Evolutionary conservation across 1,140 invertebrate genomes (phyloP).

Genomic region (Pseudomyrmex concolor): DNA sequence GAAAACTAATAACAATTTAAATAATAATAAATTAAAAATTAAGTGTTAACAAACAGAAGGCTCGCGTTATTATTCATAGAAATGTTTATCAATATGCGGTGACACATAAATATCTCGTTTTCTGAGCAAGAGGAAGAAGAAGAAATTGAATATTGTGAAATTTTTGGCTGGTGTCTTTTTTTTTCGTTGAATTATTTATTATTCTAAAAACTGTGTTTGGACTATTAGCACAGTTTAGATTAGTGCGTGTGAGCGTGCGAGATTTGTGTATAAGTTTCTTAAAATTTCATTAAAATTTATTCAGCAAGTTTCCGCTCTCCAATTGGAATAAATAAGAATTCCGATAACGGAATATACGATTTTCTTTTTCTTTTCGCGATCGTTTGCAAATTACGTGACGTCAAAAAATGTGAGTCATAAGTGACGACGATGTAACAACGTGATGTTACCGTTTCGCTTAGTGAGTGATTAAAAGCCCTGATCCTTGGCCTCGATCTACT

Average conservation of each 20-base stretch:
- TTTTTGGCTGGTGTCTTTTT: neutral
- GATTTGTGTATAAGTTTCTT: too few relatives aligned
- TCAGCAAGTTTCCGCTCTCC: too few relatives aligned
- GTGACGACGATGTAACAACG: slow-evolving; percentile 16
- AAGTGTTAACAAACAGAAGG: too few relatives aligned
- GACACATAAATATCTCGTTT: neutral
- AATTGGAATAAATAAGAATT: too few relatives aligned
- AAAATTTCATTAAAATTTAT: too few relatives aligned
- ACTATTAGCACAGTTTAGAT: neutral
- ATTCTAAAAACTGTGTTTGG: neutral
- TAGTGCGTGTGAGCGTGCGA: neutral
- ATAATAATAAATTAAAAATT: too few relatives aligned
- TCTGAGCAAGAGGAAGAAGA: neutral
- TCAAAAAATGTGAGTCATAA: slow-evolving; percentile 15
- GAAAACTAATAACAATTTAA: too few relatives aligned
- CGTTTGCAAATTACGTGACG: slow-evolving; percentile 15
- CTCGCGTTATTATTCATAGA: too few relatives aligned
- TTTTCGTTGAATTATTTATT: slow-evolving; percentile 5
- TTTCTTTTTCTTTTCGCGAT: neutral
- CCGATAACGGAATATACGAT: too few relatives aligned
- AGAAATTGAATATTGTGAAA: neutral
- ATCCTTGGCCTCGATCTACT: slow-evolving; percentile 57
- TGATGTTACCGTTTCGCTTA: slow-evolving; percentile 14
- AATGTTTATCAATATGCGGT: neutral
- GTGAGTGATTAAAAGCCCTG: slow-evolving; percentile 48